phyloP scores from a whole-genome alignment of 2,113 vertebrate species.

The Serinus canaria region DNA sequence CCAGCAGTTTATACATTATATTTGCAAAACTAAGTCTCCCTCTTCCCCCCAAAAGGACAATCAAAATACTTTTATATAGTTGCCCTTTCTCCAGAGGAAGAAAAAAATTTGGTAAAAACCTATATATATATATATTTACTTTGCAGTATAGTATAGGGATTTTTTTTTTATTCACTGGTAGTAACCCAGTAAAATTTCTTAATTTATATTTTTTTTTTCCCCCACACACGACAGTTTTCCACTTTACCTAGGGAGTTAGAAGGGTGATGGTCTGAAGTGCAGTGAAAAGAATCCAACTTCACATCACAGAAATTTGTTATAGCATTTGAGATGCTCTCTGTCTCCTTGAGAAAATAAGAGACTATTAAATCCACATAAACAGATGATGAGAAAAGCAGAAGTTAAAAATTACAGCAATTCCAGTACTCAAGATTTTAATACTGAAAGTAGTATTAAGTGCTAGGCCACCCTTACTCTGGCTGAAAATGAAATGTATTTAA shows the following conservation, averaged over 20 bases:
- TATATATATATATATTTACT: not conserved
- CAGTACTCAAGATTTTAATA: not conserved
- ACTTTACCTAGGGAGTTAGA: conserved; percentile 39
- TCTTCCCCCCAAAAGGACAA: not conserved
- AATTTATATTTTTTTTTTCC: not conserved
- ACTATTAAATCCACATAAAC: not conserved
- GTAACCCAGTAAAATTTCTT: not conserved
- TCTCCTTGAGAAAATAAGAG: conserved; percentile 50
- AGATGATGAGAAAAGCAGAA: not conserved
- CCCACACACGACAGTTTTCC: not conserved
- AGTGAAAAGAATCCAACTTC: not conserved
- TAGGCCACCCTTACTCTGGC: not conserved
- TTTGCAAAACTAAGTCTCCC: not conserved
- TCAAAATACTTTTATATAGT: not conserved
- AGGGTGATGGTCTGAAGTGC: not conserved
- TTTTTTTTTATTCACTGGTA: not conserved
- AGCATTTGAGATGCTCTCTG: not conserved
- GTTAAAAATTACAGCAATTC: not conserved
- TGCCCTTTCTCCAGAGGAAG: not conserved
- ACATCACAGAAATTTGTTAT: not conserved
- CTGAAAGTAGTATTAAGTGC: not conserved
- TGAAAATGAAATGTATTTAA: not conserved
- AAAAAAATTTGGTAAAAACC: not conserved
- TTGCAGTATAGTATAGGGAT: not conserved
- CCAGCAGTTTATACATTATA: not conserved